A percentile compares a stretch with the other conserved stretches of the same genome.
These are phyloP conservation scores for Oncorhynchus tshawytscha DNA, from an alignment of 2,113 vertebrate species.

Conservation along the genomic window DNA sequence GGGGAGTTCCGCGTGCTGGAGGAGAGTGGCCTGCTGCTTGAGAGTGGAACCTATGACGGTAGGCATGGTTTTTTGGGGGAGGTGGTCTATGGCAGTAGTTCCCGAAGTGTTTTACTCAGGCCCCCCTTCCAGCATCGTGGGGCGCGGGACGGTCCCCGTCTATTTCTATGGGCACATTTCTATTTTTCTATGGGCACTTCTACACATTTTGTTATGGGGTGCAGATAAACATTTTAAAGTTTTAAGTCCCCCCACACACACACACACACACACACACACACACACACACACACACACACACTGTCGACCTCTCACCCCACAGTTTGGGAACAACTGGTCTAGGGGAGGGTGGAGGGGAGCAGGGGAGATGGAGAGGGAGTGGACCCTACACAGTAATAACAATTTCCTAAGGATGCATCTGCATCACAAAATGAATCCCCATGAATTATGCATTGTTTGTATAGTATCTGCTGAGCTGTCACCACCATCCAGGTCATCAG, in stretches of 20 bases:
- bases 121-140: too few relatives aligned
- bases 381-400: background rate
- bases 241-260: too few relatives aligned
- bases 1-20: slow-evolving; percentile 93
- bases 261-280: too few relatives aligned
- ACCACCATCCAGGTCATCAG: slow-evolving; percentile 17
- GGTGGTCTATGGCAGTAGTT: background rate
- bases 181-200: too few relatives aligned
- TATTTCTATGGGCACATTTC: too few relatives aligned
- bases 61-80: background rate
- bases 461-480: slow-evolving; percentile 37
- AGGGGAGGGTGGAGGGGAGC: too few relatives aligned
- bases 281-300: too few relatives aligned
- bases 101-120: too few relatives aligned
- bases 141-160: too few relatives aligned
- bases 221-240: too few relatives aligned
- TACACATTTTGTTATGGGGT: too few relatives aligned
- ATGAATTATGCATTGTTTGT: slow-evolving; percentile 14
- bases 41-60: slow-evolving; percentile 98
- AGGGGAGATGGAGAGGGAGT: background rate
- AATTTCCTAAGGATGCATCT: background rate
- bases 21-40: slow-evolving; percentile 91
- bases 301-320: too few relatives aligned
- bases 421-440: background rate
- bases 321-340: background rate